Evolutionary conservation across 1,140 invertebrate species (phyloP), one percentile per base, ranked within the genome.

Genomic region (Cylas formicarius): DNA sequence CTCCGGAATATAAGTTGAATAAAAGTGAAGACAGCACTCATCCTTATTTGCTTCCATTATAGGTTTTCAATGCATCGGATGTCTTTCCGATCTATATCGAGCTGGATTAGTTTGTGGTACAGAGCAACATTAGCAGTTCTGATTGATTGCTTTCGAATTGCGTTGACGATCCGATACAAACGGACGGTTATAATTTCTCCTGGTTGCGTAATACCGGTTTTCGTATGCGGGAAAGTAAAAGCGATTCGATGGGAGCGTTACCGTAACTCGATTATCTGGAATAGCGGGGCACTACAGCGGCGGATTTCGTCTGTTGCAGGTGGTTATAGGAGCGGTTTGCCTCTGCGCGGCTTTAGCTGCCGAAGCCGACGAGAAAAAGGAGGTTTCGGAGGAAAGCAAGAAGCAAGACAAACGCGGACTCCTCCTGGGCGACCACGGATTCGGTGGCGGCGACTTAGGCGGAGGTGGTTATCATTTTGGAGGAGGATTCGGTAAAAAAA

Each of bases 371-470:
- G 46, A 48, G 14, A 36, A 48, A 16, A 48, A 42, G 22, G 50
- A 33, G 45, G 59, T 52, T 47, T 42, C 43, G 49, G 52, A 47
- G 61, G 60, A 63, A 53, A 58, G 55, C 23, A 67, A 67, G 50
- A 66, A 66, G 50, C 63, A 67, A 41, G 66, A 63, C 21, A 68
- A 67, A 57, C 66, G 69, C 34, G 67, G 67, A 21, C 33, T 66
- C 22, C 35, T 57, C 28, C 52, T 68, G 17, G 65, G 65, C 10
- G 53, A 60, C 31, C 57, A 60, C 45, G 59, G 58, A 1, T 47
- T 37, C 17, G 23, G 40, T 19, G 55, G 43, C 34, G 20, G 58
- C 53, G 23, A 40, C 32, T 13, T 36, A 47, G 43, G 36, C 27
- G 34, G 51, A 21, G 20, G 20, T 41, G 11, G 48, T 50, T 4